Base-by-base conservation (phyloP, 2,888 invertebrate genomes). In the Diarsia brunnea region DNA sequence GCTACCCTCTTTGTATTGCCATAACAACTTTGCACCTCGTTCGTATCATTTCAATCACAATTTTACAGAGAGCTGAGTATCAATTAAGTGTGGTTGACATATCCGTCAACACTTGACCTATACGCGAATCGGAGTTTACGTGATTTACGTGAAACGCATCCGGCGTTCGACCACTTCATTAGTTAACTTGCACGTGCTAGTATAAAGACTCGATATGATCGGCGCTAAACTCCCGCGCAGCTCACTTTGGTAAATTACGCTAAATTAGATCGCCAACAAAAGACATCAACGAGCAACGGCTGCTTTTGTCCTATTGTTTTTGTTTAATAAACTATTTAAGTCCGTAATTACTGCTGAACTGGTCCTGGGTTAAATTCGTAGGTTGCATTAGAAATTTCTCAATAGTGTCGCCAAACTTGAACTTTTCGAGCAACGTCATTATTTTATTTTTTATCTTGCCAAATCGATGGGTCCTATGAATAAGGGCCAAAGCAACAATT, bases 261-360 rank as follows among this genome's bases (percentile, higher is more conserved):
- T 47, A 66, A 77, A 75, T 75, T 79, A 49, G 24, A 51, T 27
- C 49, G 70, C 66, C n/a, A 76, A 77, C 76, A 78, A 87, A 87
- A 87, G 87, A 87, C 87, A 81, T 87, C 82, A 87, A 87, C 87
- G 87, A 74, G 79, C 69, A 58, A 70, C 65, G 11, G 21, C 10
- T 24, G 16, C 11, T 66, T n/a, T n/a, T 7, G 4, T 51, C 24
- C 10, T 21, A 27, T 16, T 45, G 19, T 49, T 53, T 21, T 19
- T 68, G 10, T 38, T 43, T 12, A 61, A 61, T 19, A 27, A 58
- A 58, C 19, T 19, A 31, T 27, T 4, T 4, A 27, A 27, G 3
- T 27, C 10, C 19, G 27, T 27, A 27, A 24, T 27, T 7, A 27
- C 7, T 14, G 14, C 24, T 55, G 5, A 24, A 0, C 5, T 14